These are phyloP conservation scores for Elmis aenea DNA, from an alignment of 2,888 invertebrate species.

Conservation along the genomic window DNA sequence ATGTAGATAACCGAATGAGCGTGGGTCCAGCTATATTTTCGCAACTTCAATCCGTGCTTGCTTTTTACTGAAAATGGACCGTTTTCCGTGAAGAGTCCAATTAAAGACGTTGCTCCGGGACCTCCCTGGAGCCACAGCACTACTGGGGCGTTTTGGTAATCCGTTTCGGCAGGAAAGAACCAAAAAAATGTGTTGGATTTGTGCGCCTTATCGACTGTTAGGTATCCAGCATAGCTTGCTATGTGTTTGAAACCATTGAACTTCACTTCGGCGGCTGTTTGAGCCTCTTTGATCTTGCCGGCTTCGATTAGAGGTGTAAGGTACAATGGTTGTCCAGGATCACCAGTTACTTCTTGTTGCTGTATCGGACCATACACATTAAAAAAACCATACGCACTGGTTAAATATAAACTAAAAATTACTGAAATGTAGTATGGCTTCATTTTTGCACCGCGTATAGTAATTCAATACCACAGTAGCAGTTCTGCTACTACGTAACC, in stretches of 20 bases:
- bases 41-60: slow-evolving; percentile 45
- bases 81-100: slow-evolving; percentile 78
- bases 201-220: slow-evolving; percentile 73
- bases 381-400: slow-evolving; percentile 8
- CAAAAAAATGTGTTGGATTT: slow-evolving; percentile 87
- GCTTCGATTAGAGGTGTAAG: slow-evolving; percentile 69
- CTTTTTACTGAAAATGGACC: slow-evolving; percentile 64
- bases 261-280: slow-evolving; percentile 49
- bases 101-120: slow-evolving; percentile 75
- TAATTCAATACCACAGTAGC: too few species aligned
- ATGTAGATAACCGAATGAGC: slow-evolving; percentile 80
- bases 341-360: slow-evolving; percentile 23
- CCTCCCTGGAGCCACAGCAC: slow-evolving; percentile 84
- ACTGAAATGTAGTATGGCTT: too few species aligned
- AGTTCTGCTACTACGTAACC: too few species aligned
- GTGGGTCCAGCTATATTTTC: slow-evolving; percentile 75
- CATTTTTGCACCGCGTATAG: too few species aligned
- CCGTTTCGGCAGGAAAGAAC: slow-evolving; percentile 73
- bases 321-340: slow-evolving; percentile 60
- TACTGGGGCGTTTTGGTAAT: slow-evolving; percentile 58
- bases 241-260: slow-evolving; percentile 56
- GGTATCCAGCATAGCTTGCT: slow-evolving; percentile 72
- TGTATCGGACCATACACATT: slow-evolving; percentile 27
- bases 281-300: slow-evolving; percentile 64
- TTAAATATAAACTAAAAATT: neutral